Percentiles rank a stretch among this genome's conserved stretches.
Evolutionary conservation across 2,888 invertebrate genomes (phyloP).

Genomic region (Drosophila nigricruria): DNA sequence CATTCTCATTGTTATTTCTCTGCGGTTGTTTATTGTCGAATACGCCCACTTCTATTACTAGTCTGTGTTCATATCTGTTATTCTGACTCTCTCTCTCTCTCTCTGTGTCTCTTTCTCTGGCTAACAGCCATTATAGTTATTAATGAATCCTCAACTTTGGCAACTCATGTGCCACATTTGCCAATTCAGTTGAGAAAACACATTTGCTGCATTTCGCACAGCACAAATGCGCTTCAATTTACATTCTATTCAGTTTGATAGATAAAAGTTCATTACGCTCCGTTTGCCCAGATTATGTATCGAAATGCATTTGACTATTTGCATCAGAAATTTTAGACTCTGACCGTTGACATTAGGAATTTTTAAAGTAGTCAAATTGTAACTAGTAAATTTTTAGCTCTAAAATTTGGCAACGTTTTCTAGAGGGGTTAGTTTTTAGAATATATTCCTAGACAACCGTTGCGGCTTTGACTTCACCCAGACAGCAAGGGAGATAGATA

Average conservation of each 20-base stretch:
- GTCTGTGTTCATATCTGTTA: not conserved
- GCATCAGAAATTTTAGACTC: not conserved
- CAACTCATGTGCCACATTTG: slow-evolving; percentile 28
- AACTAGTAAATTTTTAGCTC: not conserved
- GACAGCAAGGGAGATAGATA: not conserved
- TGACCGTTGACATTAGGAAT: not conserved
- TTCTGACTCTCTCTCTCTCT: not conserved
- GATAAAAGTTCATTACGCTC: not conserved
- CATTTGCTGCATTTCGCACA: slow-evolving; percentile 8
- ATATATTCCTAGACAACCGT: not conserved
- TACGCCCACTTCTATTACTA: not conserved
- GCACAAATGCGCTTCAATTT: slow-evolving; percentile 2
- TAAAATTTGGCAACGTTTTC: not conserved
- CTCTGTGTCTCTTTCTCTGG: not conserved
- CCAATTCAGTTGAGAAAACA: slow-evolving; percentile 11
- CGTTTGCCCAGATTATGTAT: not conserved
- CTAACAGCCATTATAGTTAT: slow-evolving; percentile 20
- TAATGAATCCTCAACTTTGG: slow-evolving; percentile 16
- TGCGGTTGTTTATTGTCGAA: slow-evolving; percentile 21
- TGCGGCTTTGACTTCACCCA: too few species aligned
- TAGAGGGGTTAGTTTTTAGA: too few species aligned
- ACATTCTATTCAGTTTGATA: slow-evolving; percentile 9
- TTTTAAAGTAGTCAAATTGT: not conserved
- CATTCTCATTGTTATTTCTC: slow-evolving; percentile 15
- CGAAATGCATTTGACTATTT: not conserved